Evolutionary conservation across 2,797 vertebrate genomes (phyloP).

Genomic region (Onychomys leucogaster): DNA sequence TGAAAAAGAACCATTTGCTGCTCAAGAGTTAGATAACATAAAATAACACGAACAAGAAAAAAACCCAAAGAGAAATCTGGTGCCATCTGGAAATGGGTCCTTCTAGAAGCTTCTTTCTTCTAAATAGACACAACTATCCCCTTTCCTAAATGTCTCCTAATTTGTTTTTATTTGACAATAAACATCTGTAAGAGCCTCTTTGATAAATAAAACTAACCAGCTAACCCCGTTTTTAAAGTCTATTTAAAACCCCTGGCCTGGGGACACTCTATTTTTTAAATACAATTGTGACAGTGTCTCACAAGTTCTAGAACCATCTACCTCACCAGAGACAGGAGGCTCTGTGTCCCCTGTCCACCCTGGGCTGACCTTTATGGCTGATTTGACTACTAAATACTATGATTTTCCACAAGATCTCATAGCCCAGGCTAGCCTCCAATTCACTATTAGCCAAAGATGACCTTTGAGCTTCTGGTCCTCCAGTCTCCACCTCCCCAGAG

Average conservation of each 20-base stretch:
- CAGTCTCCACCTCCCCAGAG: neutral
- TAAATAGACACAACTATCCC: constrained; percentile 12
- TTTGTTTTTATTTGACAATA: constrained; percentile 20
- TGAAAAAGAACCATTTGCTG: constrained; percentile 1
- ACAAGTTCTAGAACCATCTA: neutral
- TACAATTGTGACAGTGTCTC: neutral
- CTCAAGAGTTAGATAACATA: neutral
- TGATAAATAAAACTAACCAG: neutral
- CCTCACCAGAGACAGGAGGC: neutral
- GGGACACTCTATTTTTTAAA: neutral
- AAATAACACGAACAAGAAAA: neutral
- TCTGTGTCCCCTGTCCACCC: neutral
- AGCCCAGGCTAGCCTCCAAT: neutral
- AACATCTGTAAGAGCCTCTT: neutral
- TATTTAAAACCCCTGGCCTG: neutral
- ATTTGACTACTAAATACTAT: neutral
- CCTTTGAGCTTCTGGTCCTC: neutral
- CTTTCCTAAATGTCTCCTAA: constrained; percentile 37
- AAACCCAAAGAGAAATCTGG: neutral
- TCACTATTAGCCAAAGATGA: neutral
- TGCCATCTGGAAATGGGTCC: neutral
- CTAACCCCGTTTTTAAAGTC: neutral
- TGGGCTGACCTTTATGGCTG: neutral
- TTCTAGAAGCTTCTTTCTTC: constrained; percentile 20
- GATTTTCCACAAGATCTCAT: neutral